phyloP scores from a whole-genome alignment of 2,797 vertebrate species.

The Sebastes diaconus region DNA sequence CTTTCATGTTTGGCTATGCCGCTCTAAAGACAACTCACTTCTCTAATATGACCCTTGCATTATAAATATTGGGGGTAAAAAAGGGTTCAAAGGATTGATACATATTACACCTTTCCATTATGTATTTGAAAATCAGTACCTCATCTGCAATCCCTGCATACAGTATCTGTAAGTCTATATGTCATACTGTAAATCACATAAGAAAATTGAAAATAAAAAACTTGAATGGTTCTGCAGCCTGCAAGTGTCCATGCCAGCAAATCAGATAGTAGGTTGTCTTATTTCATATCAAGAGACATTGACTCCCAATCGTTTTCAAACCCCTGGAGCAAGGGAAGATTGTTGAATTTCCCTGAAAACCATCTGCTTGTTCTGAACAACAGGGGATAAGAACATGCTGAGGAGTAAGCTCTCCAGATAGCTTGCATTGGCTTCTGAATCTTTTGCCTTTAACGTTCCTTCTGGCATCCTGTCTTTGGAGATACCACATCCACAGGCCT shows the following conservation, averaged over 20 bases:
- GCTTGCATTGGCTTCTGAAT: conserved; percentile 70
- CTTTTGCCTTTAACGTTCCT: conserved; percentile 76
- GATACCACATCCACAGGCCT: conserved; percentile 71
- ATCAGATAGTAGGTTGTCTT: conserved; percentile 49
- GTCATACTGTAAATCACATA: background rate
- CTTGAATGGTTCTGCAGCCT: conserved; percentile 17
- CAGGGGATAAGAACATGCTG: conserved; percentile 69
- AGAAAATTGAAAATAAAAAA: conserved; percentile 21
- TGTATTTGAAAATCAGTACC: background rate
- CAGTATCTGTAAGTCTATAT: background rate
- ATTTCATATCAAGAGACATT: conserved; percentile 60
- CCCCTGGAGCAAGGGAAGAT: conserved; percentile 74
- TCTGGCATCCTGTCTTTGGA: conserved; percentile 71
- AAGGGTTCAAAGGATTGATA: background rate
- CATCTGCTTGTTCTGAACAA: conserved; percentile 74
- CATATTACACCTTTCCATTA: background rate
- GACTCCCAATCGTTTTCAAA: conserved; percentile 65
- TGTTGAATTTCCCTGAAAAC: conserved; percentile 73
- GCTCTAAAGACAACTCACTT: background rate
- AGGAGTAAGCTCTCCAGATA: conserved; percentile 73
- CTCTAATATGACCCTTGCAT: background rate
- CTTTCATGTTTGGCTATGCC: too few species aligned
- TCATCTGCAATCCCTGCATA: background rate
- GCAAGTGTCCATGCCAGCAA: conserved; percentile 25
- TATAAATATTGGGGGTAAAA: background rate